phyloP scores from a whole-genome alignment of 2,888 invertebrate species.

The Tetramorium bicarinatum region DNA sequence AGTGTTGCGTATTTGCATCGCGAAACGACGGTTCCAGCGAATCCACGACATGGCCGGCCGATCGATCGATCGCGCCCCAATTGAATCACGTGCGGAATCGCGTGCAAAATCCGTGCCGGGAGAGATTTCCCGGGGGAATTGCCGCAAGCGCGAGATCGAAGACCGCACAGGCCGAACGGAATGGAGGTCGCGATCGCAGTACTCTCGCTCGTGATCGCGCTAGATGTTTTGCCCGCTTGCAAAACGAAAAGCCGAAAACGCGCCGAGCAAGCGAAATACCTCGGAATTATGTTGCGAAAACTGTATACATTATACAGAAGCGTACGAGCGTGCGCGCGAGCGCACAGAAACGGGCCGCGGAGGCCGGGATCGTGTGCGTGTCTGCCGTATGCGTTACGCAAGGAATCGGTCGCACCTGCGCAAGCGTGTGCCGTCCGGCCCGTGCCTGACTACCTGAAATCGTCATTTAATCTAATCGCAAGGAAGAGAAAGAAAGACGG shows the following conservation, averaged over 20 bases:
- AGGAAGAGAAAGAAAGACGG: neutral
- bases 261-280: slow-evolving; percentile 83
- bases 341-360: slow-evolving; percentile 77
- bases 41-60: neutral
- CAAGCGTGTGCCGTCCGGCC: slow-evolving; percentile 17
- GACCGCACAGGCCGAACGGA: neutral
- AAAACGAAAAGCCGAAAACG: slow-evolving; percentile 80
- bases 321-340: slow-evolving; percentile 46
- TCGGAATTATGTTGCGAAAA: slow-evolving; percentile 81
- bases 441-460: slow-evolving; percentile 31
- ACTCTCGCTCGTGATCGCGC: slow-evolving; percentile 55
- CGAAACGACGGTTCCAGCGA: neutral
- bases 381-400: slow-evolving; percentile 63
- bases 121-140: neutral
- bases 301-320: slow-evolving; percentile 77
- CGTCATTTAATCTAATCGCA: slow-evolving; percentile 42
- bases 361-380: slow-evolving; percentile 23
- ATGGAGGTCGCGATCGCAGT: slow-evolving; percentile 46
- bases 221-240: slow-evolving; percentile 65
- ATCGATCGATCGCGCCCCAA: neutral
- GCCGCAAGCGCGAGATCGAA: neutral
- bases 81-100: neutral
- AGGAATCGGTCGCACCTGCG: slow-evolving; percentile 53
- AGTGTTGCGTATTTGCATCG: neutral
- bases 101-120: neutral